Evolutionary conservation across 2,797 vertebrate species (phyloP).

Genomic region (Psittacula echo): DNA sequence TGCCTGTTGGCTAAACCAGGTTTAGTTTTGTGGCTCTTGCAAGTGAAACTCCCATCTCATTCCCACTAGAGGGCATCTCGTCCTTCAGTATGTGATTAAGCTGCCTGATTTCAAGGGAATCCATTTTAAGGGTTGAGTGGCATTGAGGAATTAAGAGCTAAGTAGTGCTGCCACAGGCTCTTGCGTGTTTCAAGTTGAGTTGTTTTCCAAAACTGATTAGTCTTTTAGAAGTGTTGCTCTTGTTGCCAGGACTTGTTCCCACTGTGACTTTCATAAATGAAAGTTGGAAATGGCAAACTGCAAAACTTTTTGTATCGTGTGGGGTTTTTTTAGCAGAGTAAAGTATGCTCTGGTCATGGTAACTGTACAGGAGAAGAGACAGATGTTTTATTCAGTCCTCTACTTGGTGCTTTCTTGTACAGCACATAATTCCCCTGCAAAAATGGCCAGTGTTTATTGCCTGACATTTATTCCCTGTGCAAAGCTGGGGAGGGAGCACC

Average conservation of each 20-base stretch:
- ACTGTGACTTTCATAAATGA: not conserved
- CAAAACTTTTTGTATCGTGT: not conserved
- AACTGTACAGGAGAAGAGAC: not conserved
- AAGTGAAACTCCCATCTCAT: not conserved
- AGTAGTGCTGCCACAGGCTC: not conserved
- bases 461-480: not conserved
- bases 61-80: slow-evolving; percentile 53
- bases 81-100: not conserved
- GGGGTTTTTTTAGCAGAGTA: not conserved
- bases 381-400: not conserved
- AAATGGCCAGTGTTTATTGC: not conserved
- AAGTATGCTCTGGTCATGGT: not conserved
- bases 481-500: not conserved
- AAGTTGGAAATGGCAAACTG: not conserved
- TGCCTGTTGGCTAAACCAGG: not conserved
- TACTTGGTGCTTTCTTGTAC: not conserved
- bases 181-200: not conserved
- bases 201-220: not conserved
- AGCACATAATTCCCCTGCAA: not conserved
- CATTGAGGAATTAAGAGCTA: not conserved
- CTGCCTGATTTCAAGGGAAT: not conserved
- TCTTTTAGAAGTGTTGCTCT: not conserved
- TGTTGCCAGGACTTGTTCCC: not conserved
- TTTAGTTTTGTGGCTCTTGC: not conserved
- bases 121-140: not conserved